Conservation (phyloP, 2,888 invertebrate genomes). For the Coremacera marginata region DNA sequence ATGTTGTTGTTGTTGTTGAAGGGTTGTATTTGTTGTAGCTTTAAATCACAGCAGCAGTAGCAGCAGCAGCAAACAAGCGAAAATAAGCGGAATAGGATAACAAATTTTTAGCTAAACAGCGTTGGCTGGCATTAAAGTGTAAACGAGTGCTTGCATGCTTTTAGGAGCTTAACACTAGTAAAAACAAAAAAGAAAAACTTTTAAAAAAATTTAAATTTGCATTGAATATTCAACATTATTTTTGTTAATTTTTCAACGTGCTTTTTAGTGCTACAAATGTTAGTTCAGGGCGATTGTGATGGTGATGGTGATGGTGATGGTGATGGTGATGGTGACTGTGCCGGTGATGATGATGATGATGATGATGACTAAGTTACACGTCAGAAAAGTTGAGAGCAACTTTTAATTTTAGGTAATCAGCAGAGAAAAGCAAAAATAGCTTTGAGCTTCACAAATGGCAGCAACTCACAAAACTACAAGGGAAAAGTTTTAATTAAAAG, state of each 20-base stretch:
- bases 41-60: slow-evolving; percentile 11
- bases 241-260: neutral
- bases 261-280: neutral
- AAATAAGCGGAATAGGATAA: slow-evolving; percentile 2
- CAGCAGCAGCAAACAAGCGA: neutral
- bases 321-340: no score
- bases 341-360: neutral
- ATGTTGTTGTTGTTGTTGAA: neutral
- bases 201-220: neutral
- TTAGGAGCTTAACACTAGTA: neutral
- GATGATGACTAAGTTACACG: neutral
- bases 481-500: no score
- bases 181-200: neutral
- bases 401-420: slow-evolving; percentile 7
- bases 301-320: no score
- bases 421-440: neutral
- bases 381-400: neutral
- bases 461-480: no score
- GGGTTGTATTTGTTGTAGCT: neutral
- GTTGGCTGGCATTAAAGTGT: neutral
- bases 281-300: neutral
- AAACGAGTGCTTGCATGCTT: slow-evolving; percentile 1
- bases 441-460: no score
- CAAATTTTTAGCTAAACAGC: neutral
- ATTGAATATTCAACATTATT: neutral